These are phyloP conservation scores for Leptarthrus brevirostris DNA, from an alignment of 2,888 invertebrate genomes.

Conservation along the genomic window DNA sequence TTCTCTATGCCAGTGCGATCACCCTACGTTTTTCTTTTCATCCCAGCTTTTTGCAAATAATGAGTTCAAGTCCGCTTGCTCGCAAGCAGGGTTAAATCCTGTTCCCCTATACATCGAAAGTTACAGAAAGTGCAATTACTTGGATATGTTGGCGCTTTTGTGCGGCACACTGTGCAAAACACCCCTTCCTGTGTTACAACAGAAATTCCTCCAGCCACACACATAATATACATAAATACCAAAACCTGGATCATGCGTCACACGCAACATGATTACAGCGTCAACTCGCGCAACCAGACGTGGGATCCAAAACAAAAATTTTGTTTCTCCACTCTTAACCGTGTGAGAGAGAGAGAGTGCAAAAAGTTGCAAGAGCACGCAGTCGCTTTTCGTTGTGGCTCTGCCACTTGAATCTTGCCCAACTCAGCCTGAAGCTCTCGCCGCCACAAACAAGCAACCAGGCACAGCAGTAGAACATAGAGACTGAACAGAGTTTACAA, in stretches of 20 bases:
- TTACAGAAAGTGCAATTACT: slow-evolving; percentile 7
- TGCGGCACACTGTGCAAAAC: neutral
- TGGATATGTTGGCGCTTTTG: slow-evolving; percentile 12
- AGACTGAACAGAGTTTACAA: neutral
- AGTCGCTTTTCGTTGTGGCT: neutral
- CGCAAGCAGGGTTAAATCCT: slow-evolving; percentile 13
- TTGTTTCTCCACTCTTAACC: slow-evolving; percentile 25
- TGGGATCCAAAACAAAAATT: slow-evolving; percentile 28
- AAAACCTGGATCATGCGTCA: slow-evolving; percentile 18
- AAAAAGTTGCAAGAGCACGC: slow-evolving; percentile 34
- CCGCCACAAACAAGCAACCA: neutral
- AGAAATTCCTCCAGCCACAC: slow-evolving; percentile 11
- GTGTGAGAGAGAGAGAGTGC: neutral
- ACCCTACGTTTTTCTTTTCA: neutral
- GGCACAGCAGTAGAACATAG: neutral
- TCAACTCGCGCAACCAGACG: slow-evolving; percentile 3
- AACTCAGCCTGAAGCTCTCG: neutral
- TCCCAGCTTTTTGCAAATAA: slow-evolving; percentile 7
- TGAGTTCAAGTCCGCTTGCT: slow-evolving; percentile 36
- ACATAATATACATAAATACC: neutral
- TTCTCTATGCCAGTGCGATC: no score
- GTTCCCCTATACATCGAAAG: slow-evolving; percentile 7
- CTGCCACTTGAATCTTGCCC: neutral
- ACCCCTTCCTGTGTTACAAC: slow-evolving; percentile 5
- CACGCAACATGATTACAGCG: slow-evolving; percentile 35